These are phyloP conservation scores for Donacobius atricapilla DNA, from an alignment of 2,113 vertebrate species.

Conservation along the genomic window DNA sequence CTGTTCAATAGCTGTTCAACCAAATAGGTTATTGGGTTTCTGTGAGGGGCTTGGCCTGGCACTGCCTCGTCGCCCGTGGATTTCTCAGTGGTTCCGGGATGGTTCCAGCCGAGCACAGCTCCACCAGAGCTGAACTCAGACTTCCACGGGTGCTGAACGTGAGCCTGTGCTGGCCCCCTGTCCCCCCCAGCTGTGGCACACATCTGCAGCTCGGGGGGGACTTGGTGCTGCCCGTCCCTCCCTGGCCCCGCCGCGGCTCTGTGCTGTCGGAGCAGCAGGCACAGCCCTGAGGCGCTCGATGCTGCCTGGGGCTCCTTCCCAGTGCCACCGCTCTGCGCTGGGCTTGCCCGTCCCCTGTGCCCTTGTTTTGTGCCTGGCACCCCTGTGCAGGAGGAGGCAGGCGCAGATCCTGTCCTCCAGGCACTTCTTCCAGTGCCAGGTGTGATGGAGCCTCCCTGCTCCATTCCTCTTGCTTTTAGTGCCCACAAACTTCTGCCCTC, in stretches of 20 bases:
- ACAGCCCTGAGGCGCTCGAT: not conserved
- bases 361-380: not conserved
- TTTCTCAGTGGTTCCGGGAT: not conserved
- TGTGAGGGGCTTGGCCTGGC: not conserved
- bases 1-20: not conserved
- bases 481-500: not conserved
- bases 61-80: not conserved
- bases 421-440: not conserved
- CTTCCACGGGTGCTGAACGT: not conserved
- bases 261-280: conserved; percentile 29
- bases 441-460: not conserved
- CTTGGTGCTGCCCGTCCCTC: conserved; percentile 49
- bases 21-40: not conserved
- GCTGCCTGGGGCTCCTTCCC: not conserved
- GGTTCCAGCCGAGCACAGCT: not conserved
- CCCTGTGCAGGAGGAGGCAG: not conserved
- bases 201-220: not conserved
- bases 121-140: not conserved
- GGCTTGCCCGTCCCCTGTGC: not conserved
- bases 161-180: not conserved
- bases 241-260: conserved; percentile 24
- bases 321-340: not conserved
- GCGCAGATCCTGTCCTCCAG: not conserved
- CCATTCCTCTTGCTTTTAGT: accelerated
- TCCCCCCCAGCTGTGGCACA: not conserved